Evolutionary conservation across 2,113 vertebrate genomes (phyloP), one percentile per base, ranked within the genome.

Genomic region (Ptilonorhynchus violaceus): DNA sequence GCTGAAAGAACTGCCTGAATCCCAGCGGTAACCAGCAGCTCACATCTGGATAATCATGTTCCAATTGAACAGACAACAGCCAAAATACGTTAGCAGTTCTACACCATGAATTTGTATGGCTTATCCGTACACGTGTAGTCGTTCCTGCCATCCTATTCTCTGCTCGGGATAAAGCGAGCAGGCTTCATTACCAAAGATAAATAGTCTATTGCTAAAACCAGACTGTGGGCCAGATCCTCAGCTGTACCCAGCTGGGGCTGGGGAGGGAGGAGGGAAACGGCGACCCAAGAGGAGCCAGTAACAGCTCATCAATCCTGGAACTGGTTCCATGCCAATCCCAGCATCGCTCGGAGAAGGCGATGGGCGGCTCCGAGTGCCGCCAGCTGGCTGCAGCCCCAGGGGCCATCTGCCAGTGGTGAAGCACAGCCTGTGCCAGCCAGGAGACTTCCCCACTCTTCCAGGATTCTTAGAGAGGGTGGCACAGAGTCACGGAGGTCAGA

Each of bases 31-130:
- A 93, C 69, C 94, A 94, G 91, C 89, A 72, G 88, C 95, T 94
- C 92, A 94, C 97, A 97, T 97, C 97, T 97, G 96, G 96, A 91
- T 89, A 93, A 84, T 73, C 31, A 23, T 37, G 86, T 70, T 97
- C 87, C 86, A 96, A 42, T 27, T 7, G 82, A 93, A 63, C 23
- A 66, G 73, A 41, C 74, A 42, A 55, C 58, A 81, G 95, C 96
- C 92, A 96, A 93, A 89, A 73, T 75, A 56, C 11, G 4, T 75
- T 90, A 85, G 87, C 80, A 79, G 89, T 35, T 88, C 72, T 66
- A 72, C 85, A 73, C 66, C 68, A 50, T 67, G 75, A 53, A 89
- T 92, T 94, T 95, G 89, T 84, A 95, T 17, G 76, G 89, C 56
- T 88, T 81, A 42, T 95, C 92, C 63, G 88, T 33, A 67, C 77